Percentiles rank a stretch among this genome's conserved stretches.
Evolutionary conservation across 2,888 invertebrate species (phyloP).

Genomic region (Temnothorax rugatulus): DNA sequence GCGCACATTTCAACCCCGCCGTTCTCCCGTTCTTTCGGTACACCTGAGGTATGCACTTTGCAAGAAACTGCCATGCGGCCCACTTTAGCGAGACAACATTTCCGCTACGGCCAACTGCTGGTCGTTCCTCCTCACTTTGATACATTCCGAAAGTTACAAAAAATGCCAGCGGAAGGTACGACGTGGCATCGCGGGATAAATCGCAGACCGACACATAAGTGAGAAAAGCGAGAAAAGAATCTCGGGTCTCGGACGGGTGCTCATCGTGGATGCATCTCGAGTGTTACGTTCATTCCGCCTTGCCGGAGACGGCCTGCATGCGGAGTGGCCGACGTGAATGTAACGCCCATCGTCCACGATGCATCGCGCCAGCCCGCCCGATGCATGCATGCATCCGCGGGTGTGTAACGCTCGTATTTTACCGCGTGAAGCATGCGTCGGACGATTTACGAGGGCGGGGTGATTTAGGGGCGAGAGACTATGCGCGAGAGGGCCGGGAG

Average conservation of each 20-base stretch:
- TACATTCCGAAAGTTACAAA: background rate
- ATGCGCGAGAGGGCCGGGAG: background rate
- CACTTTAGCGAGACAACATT: slow-evolving; percentile 37
- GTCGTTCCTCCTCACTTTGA: background rate
- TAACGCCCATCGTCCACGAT: slow-evolving; percentile 64
- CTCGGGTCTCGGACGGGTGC: slow-evolving; percentile 13
- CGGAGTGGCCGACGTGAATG: slow-evolving; percentile 57
- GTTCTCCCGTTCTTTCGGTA: slow-evolving; percentile 6
- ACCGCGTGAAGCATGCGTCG: slow-evolving; percentile 54
- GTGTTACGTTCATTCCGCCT: slow-evolving; percentile 71
- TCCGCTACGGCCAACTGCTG: slow-evolving; percentile 1
- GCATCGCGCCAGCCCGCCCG: slow-evolving; percentile 62
- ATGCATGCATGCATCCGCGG: slow-evolving; percentile 65
- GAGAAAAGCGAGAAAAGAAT: slow-evolving; percentile 38
- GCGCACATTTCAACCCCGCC: slow-evolving; percentile 42
- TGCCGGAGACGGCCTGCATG: slow-evolving; percentile 62
- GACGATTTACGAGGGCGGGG: slow-evolving; percentile 67
- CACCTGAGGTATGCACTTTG: slow-evolving; percentile 49
- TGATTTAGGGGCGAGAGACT: slow-evolving; percentile 63
- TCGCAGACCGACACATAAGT: background rate
- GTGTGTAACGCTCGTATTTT: slow-evolving; percentile 70
- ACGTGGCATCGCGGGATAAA: background rate
- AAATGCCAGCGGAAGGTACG: background rate
- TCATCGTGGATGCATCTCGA: slow-evolving; percentile 74
- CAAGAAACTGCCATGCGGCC: slow-evolving; percentile 30